Evolutionary conservation across 2,113 vertebrate genomes (phyloP).

Genomic region (Pelobates fuscus): DNA sequence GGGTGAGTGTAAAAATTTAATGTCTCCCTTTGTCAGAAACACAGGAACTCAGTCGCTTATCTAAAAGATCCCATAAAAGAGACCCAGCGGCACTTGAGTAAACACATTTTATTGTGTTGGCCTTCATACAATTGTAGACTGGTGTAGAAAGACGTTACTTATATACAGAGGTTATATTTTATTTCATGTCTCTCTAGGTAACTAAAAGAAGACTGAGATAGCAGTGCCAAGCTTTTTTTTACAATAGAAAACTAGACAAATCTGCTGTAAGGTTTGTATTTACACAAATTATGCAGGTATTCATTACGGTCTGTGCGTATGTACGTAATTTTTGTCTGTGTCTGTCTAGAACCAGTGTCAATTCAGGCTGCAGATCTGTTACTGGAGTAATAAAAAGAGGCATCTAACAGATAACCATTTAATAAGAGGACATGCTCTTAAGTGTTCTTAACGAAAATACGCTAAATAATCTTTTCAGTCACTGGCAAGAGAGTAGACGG

Average conservation of each 20-base stretch:
- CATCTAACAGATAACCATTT: constrained; percentile 16
- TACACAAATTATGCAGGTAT: neutral
- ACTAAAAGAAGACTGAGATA: neutral
- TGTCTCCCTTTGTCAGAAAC: constrained; percentile 9
- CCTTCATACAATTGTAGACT: constrained; percentile 16
- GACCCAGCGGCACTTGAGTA: constrained; percentile 1
- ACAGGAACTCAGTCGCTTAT: constrained; percentile 27
- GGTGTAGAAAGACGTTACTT: constrained; percentile 7
- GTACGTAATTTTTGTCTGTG: neutral
- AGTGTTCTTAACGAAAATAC: neutral
- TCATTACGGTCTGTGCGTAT: neutral
- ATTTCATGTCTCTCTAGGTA: constrained; percentile 30
- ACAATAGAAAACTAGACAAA: constrained; percentile 7
- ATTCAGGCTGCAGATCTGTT: neutral
- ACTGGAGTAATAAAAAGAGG: neutral
- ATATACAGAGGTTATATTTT: constrained; percentile 16
- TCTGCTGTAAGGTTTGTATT: neutral
- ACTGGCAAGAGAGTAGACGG: neutral
- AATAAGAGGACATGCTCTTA: constrained; percentile 1
- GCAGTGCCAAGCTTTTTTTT: neutral
- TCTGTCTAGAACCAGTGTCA: neutral
- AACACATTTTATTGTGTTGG: constrained; percentile 33
- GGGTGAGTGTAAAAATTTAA: constrained; percentile 13
- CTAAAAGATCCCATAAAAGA: constrained; percentile 9
- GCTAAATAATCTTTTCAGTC: neutral